A percentile compares a stretch with the other conserved stretches of the same genome.
phyloP scores from a whole-genome alignment of 2,113 vertebrate genomes.

The Psittacus erithacus region DNA sequence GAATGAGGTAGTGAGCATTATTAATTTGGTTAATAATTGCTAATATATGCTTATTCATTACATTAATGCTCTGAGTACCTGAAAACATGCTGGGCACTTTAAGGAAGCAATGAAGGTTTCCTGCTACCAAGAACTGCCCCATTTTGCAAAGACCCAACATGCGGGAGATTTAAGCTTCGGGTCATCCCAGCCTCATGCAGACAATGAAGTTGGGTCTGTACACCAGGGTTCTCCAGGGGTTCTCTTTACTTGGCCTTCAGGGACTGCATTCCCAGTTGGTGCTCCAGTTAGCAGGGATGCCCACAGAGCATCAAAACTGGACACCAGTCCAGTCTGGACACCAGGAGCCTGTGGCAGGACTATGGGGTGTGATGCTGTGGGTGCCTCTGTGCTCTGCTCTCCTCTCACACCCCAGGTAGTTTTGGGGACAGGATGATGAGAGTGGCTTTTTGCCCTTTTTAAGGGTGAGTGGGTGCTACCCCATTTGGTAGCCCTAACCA shows the following conservation, averaged over 20 bases:
- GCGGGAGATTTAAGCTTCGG: not conserved
- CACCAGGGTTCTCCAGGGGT: not conserved
- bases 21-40: not conserved
- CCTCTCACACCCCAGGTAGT: not conserved
- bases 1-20: not conserved
- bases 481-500: not conserved
- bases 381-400: not conserved
- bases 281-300: not conserved
- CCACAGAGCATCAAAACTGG: not conserved
- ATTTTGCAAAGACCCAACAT: not conserved
- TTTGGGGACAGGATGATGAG: fast-evolving
- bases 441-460: not conserved
- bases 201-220: not conserved
- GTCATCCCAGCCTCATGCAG: not conserved
- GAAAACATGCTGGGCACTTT: not conserved
- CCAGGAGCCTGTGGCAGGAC: not conserved
- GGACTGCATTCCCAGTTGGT: not conserved
- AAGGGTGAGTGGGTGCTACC: not conserved
- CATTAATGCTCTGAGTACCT: not conserved
- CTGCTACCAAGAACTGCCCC: not conserved
- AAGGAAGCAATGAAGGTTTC: not conserved
- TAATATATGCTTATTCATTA: not conserved
- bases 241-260: not conserved
- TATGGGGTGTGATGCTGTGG: not conserved
- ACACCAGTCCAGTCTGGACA: not conserved